Base-by-base conservation (phyloP, 2,113 vertebrate genomes). In the Elaphurus davidianus region DNA sequence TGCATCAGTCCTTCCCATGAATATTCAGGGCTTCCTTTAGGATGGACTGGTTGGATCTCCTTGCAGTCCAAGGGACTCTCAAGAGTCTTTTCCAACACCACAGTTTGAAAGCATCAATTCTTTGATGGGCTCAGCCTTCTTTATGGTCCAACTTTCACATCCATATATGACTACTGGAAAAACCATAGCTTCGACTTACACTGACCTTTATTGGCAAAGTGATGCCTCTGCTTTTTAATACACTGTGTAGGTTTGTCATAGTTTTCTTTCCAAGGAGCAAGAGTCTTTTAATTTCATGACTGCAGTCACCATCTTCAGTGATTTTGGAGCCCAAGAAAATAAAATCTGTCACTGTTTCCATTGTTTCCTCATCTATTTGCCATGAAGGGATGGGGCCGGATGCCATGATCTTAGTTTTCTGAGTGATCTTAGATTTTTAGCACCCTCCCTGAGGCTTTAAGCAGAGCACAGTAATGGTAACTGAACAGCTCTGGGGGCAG, bases 351-450 rank as follows among this genome's bases (percentile, higher is more conserved):
- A 74, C 67, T 25, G 67, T 40, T 74, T 74, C 67, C 21, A 40
- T 74, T 12, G 36, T 25, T 40, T 74, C 67, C 10, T 74, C n/a
- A 71, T 40, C 67, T 25, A 74, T 40, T 74, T 40, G 36, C 19
- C 67, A 40, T 0, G 0, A 74, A 74, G n/a, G 5, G n/a, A 40
- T 74, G 67, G 67, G 19, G 12, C 10, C 0, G 2, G n/a, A 23
- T 25, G n/a, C 67, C 67, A 25, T 74, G 67, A 74, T 40, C n/a
- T 74, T 74, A 74, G 67, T 13, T 74, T 71, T 40, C 67, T 40
- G 19, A 60, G 40, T 71, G 19, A 12, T 23, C 67, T 71, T 71
- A 71, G n/a, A 71, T 71, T 74, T 67, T 74, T 40, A 64, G 12
- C 7, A 1, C 3, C 15, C n/a, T 55, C 21, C 43, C 33, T 36